These are phyloP conservation scores for Drosophila pectinifera DNA, from an alignment of 1,140 invertebrate genomes.

Conservation along the genomic window DNA sequence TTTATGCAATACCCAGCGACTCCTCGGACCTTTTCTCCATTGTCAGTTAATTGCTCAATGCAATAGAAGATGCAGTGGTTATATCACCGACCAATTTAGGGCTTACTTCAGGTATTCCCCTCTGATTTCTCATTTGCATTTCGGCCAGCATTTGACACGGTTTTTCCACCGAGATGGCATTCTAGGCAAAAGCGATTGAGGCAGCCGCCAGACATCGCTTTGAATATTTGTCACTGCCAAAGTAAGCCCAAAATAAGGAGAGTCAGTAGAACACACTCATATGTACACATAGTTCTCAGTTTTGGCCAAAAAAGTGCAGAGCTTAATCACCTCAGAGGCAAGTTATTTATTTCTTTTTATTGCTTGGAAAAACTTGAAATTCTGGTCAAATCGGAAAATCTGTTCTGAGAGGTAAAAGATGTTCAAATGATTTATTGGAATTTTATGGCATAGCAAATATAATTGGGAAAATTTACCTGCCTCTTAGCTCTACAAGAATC, in stretches of 20 bases:
- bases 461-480: conserved; percentile 1
- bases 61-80: conserved; percentile 48
- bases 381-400: conserved; percentile 16
- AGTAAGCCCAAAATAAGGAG: conserved; percentile 15
- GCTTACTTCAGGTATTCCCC: conserved; percentile 11
- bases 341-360: conserved; percentile 9
- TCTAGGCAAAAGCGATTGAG: conserved; percentile 24
- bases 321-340: conserved; percentile 26
- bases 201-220: conserved; percentile 11
- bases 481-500: background rate
- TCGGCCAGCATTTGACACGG: conserved; percentile 29
- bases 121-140: conserved; percentile 39
- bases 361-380: conserved; percentile 28
- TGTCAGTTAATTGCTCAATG: conserved; percentile 69
- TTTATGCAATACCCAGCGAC: conserved; percentile 71
- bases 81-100: conserved; percentile 47
- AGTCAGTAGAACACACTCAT: conserved; percentile 3
- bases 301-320: conserved; percentile 26
- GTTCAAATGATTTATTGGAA: conserved; percentile 4
- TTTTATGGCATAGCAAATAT: background rate
- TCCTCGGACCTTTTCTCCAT: conserved; percentile 59
- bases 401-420: conserved; percentile 10
- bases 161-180: conserved; percentile 23
- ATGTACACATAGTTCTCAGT: background rate
- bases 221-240: conserved; percentile 39